phyloP scores from a whole-genome alignment of 2,797 vertebrate genomes.

The Enteromius radiatus region DNA sequence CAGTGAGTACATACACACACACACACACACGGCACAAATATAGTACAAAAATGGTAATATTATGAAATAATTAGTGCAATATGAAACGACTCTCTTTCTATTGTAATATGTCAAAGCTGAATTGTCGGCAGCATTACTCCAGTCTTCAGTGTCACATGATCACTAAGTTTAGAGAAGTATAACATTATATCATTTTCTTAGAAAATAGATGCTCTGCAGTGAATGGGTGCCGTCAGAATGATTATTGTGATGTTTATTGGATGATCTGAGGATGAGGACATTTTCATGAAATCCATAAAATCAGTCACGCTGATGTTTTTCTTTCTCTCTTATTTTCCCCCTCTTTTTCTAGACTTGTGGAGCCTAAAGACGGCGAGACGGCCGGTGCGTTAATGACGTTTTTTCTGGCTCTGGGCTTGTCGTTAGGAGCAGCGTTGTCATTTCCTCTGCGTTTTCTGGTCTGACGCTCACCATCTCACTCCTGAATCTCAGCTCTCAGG shows the following conservation, averaged over 20 bases:
- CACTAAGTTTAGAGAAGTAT: no score
- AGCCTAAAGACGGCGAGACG: constrained; percentile 74
- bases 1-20: constrained; percentile 73
- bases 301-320: neutral
- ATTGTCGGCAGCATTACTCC: neutral
- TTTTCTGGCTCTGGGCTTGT: constrained; percentile 80
- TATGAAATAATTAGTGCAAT: neutral
- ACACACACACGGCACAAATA: no score
- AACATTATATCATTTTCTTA: no score
- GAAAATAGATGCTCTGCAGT: no score
- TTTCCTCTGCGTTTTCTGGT: constrained; percentile 71
- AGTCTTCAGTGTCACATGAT: neutral
- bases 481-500: neutral
- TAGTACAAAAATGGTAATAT: neutral
- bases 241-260: neutral
- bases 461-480: neutral
- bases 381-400: constrained; percentile 82
- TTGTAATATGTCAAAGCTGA: neutral
- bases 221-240: neutral
- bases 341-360: constrained; percentile 70
- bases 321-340: no score
- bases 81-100: neutral
- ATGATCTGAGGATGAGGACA: neutral
- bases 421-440: constrained; percentile 76
- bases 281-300: neutral